phyloP scores from a whole-genome alignment of 53 echinoderm and acorn worm species.

The Patiria pectinifera region DNA sequence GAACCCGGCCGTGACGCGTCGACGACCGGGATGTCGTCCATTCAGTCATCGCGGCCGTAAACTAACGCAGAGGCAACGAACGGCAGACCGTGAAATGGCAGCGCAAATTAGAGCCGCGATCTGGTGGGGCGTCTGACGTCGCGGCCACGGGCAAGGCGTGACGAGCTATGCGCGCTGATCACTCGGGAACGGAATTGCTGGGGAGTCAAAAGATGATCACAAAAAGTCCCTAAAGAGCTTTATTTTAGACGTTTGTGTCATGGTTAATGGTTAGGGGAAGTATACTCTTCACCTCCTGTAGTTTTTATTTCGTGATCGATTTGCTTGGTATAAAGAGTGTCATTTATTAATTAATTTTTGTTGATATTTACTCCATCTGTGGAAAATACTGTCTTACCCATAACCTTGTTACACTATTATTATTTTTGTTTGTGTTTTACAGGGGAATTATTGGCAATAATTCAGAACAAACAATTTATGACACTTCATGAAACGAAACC shows the following conservation, averaged over 20 bases:
- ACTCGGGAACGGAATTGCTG: neutral
- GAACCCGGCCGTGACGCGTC: neutral
- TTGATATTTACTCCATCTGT: too few relatives aligned
- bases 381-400: too few relatives aligned
- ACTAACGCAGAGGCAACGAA: conserved; percentile 1
- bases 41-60: conserved; percentile 41
- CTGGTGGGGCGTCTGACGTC: conserved; percentile 6
- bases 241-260: neutral
- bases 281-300: too few relatives aligned
- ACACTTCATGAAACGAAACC: too few relatives aligned
- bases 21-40: neutral
- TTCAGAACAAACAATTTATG: too few relatives aligned
- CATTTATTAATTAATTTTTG: too few relatives aligned
- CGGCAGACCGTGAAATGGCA: conserved; percentile 47
- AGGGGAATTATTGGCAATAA: too few relatives aligned
- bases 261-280: too few relatives aligned
- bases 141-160: conserved; percentile 34
- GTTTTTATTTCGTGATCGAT: too few relatives aligned
- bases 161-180: conserved; percentile 33
- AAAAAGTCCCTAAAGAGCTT: neutral
- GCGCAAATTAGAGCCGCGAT: conserved; percentile 45
- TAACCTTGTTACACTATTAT: too few relatives aligned
- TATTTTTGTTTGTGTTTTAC: too few relatives aligned
- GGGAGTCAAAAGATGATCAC: neutral
- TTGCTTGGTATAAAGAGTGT: too few relatives aligned